phyloP scores from a whole-genome alignment of 2,888 invertebrate species.

The Lithodes maja region DNA sequence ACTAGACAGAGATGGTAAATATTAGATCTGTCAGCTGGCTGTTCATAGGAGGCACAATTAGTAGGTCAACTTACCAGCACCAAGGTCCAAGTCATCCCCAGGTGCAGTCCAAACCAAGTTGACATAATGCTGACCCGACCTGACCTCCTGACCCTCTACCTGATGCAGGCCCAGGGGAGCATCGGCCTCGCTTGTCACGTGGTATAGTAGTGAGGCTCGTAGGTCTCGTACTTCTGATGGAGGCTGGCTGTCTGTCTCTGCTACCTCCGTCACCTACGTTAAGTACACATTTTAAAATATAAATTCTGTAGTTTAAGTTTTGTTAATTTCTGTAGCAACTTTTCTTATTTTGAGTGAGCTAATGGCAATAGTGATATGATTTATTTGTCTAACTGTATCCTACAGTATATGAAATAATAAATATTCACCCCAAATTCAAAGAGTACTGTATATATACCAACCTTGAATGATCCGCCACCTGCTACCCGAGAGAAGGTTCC shows the following conservation, averaged over 20 bases:
- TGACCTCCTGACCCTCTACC: not conserved
- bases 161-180: not conserved
- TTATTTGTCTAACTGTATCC: too few relatives aligned
- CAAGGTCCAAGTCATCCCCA: conserved; percentile 52
- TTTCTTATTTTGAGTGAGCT: too few relatives aligned
- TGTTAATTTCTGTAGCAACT: too few relatives aligned
- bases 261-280: conserved; percentile 26
- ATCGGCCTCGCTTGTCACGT: not conserved
- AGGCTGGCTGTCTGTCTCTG: conserved; percentile 34
- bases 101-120: conserved; percentile 45
- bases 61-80: conserved; percentile 27
- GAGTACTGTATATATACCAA: not conserved
- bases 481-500: conserved; percentile 30
- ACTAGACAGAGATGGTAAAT: too few relatives aligned
- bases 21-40: too few relatives aligned
- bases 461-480: conserved; percentile 44
- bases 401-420: too few relatives aligned
- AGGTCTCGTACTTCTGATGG: conserved; percentile 40
- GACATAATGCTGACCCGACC: conserved; percentile 1
- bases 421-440: too few relatives aligned
- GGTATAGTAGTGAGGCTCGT: not conserved
- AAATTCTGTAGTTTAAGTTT: not conserved
- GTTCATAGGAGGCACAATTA: too few relatives aligned
- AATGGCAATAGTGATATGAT: too few relatives aligned
- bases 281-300: too few relatives aligned